Conservation (phyloP, 2,113 vertebrate species). For the Leiothrix lutea region DNA sequence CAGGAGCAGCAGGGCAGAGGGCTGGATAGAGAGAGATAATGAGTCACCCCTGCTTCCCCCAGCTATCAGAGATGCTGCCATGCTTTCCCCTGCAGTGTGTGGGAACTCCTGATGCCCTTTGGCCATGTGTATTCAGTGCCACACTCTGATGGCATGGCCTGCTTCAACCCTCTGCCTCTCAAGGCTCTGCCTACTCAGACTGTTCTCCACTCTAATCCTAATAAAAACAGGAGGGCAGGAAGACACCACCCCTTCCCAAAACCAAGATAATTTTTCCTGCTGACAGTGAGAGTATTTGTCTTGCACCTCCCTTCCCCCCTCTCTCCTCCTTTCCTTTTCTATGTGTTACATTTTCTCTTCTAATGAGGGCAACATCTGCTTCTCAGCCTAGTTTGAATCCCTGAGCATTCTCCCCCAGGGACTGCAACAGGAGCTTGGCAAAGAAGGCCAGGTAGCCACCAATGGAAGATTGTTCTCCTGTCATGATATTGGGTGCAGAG, state of each 20-base stretch:
- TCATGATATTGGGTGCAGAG: neutral
- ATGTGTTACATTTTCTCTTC: neutral
- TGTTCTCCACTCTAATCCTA: neutral
- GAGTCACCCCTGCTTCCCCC: neutral
- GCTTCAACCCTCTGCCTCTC: neutral
- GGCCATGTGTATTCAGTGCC: neutral
- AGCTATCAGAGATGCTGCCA: neutral
- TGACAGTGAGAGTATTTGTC: neutral
- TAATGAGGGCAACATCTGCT: slow-evolving; percentile 47
- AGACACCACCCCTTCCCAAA: neutral
- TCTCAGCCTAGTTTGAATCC: neutral
- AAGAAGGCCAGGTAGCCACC: neutral
- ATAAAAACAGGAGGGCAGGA: neutral
- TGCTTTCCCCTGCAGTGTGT: accelerated
- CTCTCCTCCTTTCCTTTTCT: neutral
- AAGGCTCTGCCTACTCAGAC: neutral
- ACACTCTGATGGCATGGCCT: accelerated
- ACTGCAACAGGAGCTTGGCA: neutral
- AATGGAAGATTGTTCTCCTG: neutral
- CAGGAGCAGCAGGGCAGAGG: neutral
- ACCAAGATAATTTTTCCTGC: neutral
- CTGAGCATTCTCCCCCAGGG: neutral
- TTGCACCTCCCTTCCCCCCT: neutral
- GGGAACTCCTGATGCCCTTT: neutral
- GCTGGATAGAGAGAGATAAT: neutral